Base-by-base conservation (phyloP, 2,888 invertebrate genomes). In the Notodonta ziczac region DNA sequence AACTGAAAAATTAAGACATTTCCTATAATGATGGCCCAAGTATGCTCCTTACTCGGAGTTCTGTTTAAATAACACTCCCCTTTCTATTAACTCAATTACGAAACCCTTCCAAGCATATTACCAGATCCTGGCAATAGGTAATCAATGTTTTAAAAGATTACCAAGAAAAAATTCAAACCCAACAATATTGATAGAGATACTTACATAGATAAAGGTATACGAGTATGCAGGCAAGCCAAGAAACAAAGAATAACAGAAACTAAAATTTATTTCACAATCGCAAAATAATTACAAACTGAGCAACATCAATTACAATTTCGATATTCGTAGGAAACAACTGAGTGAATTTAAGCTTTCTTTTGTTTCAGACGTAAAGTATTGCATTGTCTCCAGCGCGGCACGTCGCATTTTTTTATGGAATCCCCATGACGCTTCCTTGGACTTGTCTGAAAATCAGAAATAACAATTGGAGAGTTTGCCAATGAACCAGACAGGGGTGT, bases 341-440 rank as follows among this genome's bases (percentile, higher is more conserved):
- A 5, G 5, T 35, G 4, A 35, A 35, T 35, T 35, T 35, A 35
- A 35, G 4, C 39, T n/a, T 54, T 39, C 39, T 39, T 54, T 9
- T 54, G 13, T 3, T 39, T 35, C 8, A 5, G n/a, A 4, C 39
- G 54, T 0, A 39, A 39, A 5, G 13, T 6, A n/a, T 54, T 50
- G 35, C 12, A n/a, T 39, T 39, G 13, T 63, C 62, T 63, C 24
- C 60, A 63, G 13, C 52, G 63, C 32, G 67, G 63, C 46, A 71
- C 65, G 14, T 73, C 69, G 1, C 62, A 52, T 7, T 63, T 60
- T 44, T 51, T 56, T 7, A 46, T 24, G 0, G 70, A 60, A 8
- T 67, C 74, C 6, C 55, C 52, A 35, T 57, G 50, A 4, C 62
- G 69, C 42, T 65, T 72, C 13, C 63, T 66, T 39, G 72, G 63